Evolutionary conservation across 2,113 vertebrate species (phyloP).

Genomic region (Galeopterus variegatus): DNA sequence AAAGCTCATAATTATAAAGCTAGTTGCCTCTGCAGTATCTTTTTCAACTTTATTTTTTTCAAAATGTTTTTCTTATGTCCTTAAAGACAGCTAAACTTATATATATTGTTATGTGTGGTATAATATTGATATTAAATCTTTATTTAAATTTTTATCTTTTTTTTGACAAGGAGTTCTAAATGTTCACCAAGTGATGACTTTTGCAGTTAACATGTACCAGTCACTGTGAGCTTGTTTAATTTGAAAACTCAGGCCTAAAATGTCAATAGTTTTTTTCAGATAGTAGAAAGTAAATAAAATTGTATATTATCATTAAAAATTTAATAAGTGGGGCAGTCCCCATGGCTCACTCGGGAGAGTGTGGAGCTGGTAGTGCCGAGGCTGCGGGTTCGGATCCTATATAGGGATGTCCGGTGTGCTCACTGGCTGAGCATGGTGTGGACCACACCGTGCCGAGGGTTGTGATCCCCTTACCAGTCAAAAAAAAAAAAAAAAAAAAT

Average conservation of each 20-base stretch:
- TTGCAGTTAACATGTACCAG: conserved; percentile 28
- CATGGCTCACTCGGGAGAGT: too few relatives aligned
- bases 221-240: not conserved
- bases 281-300: conserved; percentile 19
- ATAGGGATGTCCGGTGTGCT: too few relatives aligned
- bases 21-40: not conserved
- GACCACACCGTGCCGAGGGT: too few relatives aligned
- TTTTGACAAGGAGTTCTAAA: conserved; percentile 33
- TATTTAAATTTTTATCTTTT: conserved; percentile 2
- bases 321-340: too few relatives aligned
- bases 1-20: conserved; percentile 11
- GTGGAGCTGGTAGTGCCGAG: too few relatives aligned
- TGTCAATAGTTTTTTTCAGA: conserved; percentile 8
- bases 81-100: conserved; percentile 26
- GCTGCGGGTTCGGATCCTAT: too few relatives aligned
- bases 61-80: not conserved
- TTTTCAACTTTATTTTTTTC: conserved; percentile 7
- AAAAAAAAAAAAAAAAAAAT: not conserved
- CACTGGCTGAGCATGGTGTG: too few relatives aligned
- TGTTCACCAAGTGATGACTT: not conserved
- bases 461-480: too few relatives aligned
- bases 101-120: not conserved
- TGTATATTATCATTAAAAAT: not conserved
- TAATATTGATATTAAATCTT: conserved; percentile 21
- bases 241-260: conserved; percentile 21